Conservation (phyloP, 2,888 invertebrate genomes). For the Fragum whitleyi region DNA sequence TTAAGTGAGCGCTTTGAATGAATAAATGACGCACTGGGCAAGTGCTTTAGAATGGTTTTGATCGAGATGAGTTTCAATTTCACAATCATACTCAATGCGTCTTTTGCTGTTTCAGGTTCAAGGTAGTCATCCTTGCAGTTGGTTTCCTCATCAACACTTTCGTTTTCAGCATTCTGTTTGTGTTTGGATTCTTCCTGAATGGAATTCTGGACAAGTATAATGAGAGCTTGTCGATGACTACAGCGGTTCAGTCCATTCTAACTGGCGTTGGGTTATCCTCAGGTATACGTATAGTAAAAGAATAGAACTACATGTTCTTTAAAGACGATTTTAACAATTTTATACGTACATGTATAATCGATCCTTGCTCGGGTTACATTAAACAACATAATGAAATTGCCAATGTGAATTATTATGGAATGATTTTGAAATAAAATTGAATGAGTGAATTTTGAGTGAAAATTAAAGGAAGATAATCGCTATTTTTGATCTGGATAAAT, state of each 20-base stretch:
- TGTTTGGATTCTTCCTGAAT: neutral
- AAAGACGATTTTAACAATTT: neutral
- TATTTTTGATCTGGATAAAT: no score
- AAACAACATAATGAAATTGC: neutral
- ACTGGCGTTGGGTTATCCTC: neutral
- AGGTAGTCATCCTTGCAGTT: neutral
- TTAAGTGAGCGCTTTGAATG: no score
- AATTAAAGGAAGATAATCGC: no score
- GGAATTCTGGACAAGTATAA: slow-evolving; percentile 11
- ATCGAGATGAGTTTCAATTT: no score
- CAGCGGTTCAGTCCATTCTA: neutral
- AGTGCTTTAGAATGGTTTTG: no score
- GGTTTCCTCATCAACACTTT: slow-evolving; percentile 9
- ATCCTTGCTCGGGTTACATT: neutral
- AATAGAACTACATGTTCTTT: neutral
- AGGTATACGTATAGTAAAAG: no score
- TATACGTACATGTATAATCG: no score
- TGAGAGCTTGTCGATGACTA: neutral
- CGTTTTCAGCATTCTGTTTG: neutral
- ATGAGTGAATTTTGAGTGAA: no score
- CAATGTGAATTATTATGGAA: no score
- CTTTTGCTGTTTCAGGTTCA: neutral
- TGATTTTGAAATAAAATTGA: no score
- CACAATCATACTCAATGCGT: no score
- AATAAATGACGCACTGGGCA: no score